Evolutionary conservation across 2,888 invertebrate species (phyloP).

Genomic region (Matsumyia berberina): DNA sequence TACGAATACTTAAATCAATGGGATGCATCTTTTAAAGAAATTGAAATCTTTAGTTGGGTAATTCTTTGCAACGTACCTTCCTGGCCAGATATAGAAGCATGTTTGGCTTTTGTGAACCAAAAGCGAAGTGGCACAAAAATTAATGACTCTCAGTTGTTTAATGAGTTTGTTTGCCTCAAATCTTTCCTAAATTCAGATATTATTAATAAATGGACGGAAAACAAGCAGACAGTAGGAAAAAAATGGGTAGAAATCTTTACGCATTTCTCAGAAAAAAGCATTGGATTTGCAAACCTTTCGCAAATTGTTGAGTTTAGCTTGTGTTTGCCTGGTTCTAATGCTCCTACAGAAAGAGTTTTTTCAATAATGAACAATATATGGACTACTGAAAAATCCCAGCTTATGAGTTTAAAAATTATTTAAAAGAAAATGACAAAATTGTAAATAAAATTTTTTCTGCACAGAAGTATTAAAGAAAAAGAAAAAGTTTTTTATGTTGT

Average conservation of each 20-base stretch:
- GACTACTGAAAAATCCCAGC: conserved; percentile 49
- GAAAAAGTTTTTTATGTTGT: too few relatives aligned
- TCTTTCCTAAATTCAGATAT: conserved; percentile 19
- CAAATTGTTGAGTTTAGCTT: conserved; percentile 62
- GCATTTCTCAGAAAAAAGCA: conserved; percentile 21
- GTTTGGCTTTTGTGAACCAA: conserved; percentile 49
- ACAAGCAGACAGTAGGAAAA: conserved; percentile 7
- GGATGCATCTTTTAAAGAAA: conserved; percentile 43
- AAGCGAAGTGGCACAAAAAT: conserved; percentile 37
- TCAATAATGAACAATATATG: conserved; percentile 51
- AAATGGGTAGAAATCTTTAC: conserved; percentile 18
- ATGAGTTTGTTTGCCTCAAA: conserved; percentile 49
- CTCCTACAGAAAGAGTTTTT: conserved; percentile 60
- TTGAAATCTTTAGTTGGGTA: conserved; percentile 57
- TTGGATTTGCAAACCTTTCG: conserved; percentile 39
- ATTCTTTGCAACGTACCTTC: conserved; percentile 47
- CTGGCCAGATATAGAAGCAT: conserved; percentile 45
- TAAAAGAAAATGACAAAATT: conserved; percentile 33
- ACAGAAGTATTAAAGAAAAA: conserved; percentile 26
- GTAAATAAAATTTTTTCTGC: too few relatives aligned
- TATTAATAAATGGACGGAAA: too few relatives aligned
- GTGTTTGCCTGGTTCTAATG: conserved; percentile 44
- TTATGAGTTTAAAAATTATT: conserved; percentile 48
- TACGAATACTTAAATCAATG: conserved; percentile 54
- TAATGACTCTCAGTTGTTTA: conserved; percentile 46